Evolutionary conservation across 2,888 invertebrate genomes (phyloP).

Genomic region (Ischnus inquisitorius): DNA sequence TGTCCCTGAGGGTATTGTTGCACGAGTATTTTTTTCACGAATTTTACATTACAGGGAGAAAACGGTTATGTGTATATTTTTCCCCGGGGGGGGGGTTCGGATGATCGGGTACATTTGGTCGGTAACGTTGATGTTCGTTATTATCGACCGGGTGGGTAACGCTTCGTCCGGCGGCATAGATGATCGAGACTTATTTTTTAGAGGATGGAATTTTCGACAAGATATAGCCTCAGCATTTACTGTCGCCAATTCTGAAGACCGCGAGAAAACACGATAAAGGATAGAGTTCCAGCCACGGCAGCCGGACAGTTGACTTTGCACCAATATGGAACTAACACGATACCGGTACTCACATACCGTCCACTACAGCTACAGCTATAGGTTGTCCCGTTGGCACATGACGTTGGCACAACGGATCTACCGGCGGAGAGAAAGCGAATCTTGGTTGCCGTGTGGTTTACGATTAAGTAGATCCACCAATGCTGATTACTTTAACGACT

Average conservation of each 20-base stretch:
- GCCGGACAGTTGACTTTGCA: neutral
- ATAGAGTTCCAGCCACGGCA: neutral
- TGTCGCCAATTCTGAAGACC: neutral
- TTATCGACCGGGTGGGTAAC: neutral
- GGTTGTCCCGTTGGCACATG: too few species aligned
- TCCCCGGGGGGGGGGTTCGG: neutral
- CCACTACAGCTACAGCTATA: neutral
- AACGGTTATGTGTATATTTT: neutral
- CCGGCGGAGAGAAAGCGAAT: neutral
- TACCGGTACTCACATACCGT: too few species aligned
- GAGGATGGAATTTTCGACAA: neutral
- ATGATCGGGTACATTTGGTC: neutral
- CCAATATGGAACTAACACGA: too few species aligned
- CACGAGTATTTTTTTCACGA: conserved; percentile 1
- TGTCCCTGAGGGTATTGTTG: neutral
- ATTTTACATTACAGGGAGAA: neutral
- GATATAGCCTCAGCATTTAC: neutral
- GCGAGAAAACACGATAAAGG: neutral
- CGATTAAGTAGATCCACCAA: conserved; percentile 44
- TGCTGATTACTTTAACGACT: conserved; percentile 48
- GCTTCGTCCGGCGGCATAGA: neutral
- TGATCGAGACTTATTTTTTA: neutral
- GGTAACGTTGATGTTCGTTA: neutral
- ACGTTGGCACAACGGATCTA: neutral
- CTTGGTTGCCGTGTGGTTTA: conserved; percentile 43